Evolutionary conservation across 2,113 vertebrate genomes (phyloP).

Genomic region (Ammospiza nelsoni): DNA sequence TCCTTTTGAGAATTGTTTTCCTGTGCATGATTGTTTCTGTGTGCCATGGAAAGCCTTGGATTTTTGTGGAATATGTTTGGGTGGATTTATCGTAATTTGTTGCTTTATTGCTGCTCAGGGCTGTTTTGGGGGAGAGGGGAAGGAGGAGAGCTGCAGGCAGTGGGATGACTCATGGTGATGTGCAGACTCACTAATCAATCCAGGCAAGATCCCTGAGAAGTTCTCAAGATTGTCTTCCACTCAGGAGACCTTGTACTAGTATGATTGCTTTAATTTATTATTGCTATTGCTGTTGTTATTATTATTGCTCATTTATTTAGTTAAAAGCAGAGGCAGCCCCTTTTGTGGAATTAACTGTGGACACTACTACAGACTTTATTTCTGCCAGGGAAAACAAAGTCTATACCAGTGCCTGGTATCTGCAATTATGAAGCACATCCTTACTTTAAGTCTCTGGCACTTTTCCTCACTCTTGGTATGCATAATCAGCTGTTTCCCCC

Average conservation of each 20-base stretch:
- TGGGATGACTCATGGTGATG: accelerated
- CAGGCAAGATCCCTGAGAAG: neutral
- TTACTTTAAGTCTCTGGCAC: neutral
- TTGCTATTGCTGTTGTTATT: neutral
- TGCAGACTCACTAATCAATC: neutral
- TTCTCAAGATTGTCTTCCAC: neutral
- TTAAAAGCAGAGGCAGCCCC: neutral
- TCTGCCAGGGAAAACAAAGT: neutral
- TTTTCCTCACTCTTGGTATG: neutral
- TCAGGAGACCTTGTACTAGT: neutral
- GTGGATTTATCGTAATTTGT: neutral
- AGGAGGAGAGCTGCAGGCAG: neutral
- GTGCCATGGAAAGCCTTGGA: accelerated
- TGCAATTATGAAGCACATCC: neutral
- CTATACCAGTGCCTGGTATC: neutral
- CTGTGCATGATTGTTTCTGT: too few species aligned
- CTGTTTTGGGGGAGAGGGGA: accelerated
- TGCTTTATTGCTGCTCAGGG: neutral
- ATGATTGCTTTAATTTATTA: neutral
- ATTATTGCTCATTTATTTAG: neutral
- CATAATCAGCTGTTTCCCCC: neutral
- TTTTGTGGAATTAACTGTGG: neutral
- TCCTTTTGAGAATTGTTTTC: neutral
- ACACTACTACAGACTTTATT: neutral
- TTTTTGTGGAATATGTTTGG: neutral